A percentile compares a stretch with the other conserved stretches of the same genome.
Evolutionary conservation across 92 coral and sea anemone species (phyloP).

Genomic region (Actinostola sp.): DNA sequence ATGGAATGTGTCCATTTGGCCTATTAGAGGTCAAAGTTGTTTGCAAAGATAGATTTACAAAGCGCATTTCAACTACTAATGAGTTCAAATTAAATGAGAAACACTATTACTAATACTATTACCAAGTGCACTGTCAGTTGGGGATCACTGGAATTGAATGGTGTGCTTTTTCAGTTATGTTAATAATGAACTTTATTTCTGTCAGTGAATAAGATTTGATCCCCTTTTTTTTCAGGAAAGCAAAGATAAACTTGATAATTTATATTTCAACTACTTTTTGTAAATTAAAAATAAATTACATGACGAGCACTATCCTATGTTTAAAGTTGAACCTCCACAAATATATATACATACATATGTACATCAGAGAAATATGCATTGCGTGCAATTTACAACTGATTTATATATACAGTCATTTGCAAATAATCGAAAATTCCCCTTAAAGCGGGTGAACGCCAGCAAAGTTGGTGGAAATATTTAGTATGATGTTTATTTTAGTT

Average conservation of each 20-base stretch:
- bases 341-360: not conserved
- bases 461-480: too few species aligned
- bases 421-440: too few species aligned
- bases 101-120: conserved; percentile 39
- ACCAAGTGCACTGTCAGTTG: conserved; percentile 59
- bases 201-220: conserved; percentile 20
- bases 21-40: conserved; percentile 51
- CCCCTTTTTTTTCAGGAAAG: conserved; percentile 26
- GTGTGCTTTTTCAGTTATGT: conserved; percentile 45
- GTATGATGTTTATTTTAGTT: too few species aligned
- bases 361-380: too few species aligned
- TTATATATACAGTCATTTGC: too few species aligned
- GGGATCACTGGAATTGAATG: conserved; percentile 49
- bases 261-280: conserved; percentile 24
- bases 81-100: conserved; percentile 35
- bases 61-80: conserved; percentile 5
- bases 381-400: too few species aligned
- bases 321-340: too few species aligned
- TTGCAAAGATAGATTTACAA: conserved; percentile 35
- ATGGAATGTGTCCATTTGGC: conserved; percentile 43
- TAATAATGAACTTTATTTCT: not conserved
- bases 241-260: conserved; percentile 25
- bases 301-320: too few species aligned
- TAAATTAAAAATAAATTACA: conserved; percentile 1
- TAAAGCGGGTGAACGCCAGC: too few species aligned